Evolutionary conservation across 2,888 invertebrate species (phyloP).

Genomic region (Coremacera marginata): DNA sequence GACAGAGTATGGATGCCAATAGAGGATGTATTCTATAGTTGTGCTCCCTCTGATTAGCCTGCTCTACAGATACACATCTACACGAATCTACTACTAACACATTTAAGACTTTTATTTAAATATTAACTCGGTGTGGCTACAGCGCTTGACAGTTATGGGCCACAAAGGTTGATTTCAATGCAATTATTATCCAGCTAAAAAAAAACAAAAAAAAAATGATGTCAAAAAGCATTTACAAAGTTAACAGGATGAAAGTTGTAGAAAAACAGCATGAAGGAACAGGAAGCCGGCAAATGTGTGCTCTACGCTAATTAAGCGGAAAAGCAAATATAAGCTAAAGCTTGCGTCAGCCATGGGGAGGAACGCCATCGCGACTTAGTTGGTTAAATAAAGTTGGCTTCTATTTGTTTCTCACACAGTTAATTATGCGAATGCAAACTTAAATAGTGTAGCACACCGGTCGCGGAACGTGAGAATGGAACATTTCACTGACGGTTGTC

Average conservation of each 20-base stretch:
- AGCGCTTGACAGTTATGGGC: not conserved
- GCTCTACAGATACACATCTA: not conserved
- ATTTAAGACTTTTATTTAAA: not conserved
- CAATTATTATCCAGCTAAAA: not conserved
- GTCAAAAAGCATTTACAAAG: not conserved
- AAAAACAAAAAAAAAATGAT: not conserved
- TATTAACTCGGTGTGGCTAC: not conserved
- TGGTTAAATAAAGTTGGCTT: constrained; percentile 20
- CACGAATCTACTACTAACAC: not conserved
- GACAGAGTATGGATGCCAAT: no score
- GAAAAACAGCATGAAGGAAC: not conserved
- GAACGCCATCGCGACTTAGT: not conserved
- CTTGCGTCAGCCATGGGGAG: not conserved
- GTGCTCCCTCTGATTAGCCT: no score
- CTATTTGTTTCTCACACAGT: constrained; percentile 5
- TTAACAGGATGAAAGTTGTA: not conserved
- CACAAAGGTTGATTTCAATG: not conserved
- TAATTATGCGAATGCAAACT: constrained; percentile 2
- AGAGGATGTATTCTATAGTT: no score
- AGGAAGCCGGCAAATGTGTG: not conserved
- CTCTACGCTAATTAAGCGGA: constrained; percentile 23
- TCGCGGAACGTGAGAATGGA: constrained; percentile 16
- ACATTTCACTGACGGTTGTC: constrained; percentile 1
- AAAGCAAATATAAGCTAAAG: not conserved
- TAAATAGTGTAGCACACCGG: not conserved